A percentile compares a stretch with the other conserved stretches of the same genome.
Conservation (phyloP, 2,888 invertebrate genomes). For the Hermodice carunculata region DNA sequence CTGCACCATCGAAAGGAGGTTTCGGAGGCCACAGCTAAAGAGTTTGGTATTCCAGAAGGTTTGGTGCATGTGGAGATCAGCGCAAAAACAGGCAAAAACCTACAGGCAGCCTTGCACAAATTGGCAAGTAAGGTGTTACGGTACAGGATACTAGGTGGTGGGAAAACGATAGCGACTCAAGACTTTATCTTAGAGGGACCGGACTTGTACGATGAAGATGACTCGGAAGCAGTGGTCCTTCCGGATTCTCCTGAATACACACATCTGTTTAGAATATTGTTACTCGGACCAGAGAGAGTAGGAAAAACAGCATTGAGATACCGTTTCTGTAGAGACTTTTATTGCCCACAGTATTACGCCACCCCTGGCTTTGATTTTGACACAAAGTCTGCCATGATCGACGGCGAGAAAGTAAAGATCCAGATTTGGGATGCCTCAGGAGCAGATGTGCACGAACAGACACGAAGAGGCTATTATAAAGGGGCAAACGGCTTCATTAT, state of each 20-base stretch:
- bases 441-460: conserved; percentile 24
- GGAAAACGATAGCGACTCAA: neutral
- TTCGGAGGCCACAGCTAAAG: conserved; percentile 22
- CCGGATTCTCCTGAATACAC: conserved; percentile 25
- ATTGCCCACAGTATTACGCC: conserved; percentile 26
- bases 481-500: conserved; percentile 37
- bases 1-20: conserved; percentile 33
- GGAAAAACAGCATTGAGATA: conserved; percentile 34
- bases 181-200: no score
- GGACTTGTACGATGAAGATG: conserved; percentile 22
- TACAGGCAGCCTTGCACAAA: conserved; percentile 26
- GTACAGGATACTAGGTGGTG: conserved; percentile 21
- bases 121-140: conserved; percentile 19
- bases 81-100: conserved; percentile 20
- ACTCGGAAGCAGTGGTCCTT: neutral
- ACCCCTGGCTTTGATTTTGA: conserved; percentile 34
- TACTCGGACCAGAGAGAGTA: conserved; percentile 24
- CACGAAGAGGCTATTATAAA: conserved; percentile 31
- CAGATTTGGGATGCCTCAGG: conserved; percentile 38
- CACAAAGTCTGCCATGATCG: conserved; percentile 24
- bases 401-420: conserved; percentile 26
- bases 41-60: conserved; percentile 38
- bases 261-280: conserved; percentile 34
- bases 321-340: conserved; percentile 32
- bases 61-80: conserved; percentile 30